phyloP scores from a whole-genome alignment of 2,113 vertebrate species.

The Leptocoma aspasia region DNA sequence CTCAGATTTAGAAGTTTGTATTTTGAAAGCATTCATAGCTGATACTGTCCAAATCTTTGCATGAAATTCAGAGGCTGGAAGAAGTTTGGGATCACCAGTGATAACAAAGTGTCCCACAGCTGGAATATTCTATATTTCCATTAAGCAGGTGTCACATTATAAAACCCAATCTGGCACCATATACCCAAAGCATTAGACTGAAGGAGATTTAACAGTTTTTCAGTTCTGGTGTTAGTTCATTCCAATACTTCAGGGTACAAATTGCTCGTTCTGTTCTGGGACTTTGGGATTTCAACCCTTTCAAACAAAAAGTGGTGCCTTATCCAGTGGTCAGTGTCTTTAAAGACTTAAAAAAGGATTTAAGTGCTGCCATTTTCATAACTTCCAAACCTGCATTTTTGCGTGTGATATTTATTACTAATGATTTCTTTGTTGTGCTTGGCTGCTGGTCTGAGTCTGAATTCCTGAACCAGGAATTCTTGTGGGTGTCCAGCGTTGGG shows the following conservation, averaged over 20 bases:
- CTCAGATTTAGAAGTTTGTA: neutral
- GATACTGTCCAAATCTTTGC: neutral
- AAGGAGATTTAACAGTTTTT: neutral
- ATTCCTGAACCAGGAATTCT: neutral
- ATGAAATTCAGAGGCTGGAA: neutral
- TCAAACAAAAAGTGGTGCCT: neutral
- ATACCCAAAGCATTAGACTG: neutral
- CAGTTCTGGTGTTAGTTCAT: neutral
- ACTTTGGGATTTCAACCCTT: neutral
- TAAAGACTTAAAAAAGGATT: neutral
- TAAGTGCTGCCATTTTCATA: neutral
- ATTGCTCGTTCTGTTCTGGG: neutral
- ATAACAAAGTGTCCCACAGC: neutral
- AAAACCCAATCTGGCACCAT: neutral
- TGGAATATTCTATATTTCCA: neutral
- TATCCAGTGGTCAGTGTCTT: neutral
- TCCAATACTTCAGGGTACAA: neutral
- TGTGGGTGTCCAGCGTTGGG: neutral
- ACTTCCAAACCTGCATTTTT: neutral
- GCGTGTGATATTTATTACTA: neutral
- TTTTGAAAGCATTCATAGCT: neutral
- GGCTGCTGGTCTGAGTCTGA: too few relatives aligned
- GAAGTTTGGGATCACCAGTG: neutral
- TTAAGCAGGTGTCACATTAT: neutral
- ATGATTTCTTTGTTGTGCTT: neutral